These are phyloP conservation scores for Perithous albicinctus DNA, from an alignment of 2,888 invertebrate species.

Conservation along the genomic window DNA sequence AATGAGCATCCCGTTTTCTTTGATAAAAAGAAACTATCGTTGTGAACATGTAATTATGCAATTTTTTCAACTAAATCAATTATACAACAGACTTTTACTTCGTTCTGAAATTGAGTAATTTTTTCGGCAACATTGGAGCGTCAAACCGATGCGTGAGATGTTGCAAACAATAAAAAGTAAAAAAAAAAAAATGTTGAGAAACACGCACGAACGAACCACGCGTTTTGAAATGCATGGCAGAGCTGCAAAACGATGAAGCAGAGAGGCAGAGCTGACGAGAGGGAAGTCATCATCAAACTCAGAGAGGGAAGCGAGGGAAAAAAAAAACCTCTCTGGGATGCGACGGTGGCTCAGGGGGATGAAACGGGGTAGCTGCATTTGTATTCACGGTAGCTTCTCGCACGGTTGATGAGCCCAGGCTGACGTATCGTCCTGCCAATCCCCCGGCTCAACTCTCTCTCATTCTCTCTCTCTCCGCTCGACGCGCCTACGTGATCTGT, in stretches of 20 bases:
- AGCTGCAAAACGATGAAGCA: slow-evolving; percentile 30
- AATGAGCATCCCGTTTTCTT: no score
- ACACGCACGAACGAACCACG: background rate
- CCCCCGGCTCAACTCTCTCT: slow-evolving; percentile 44
- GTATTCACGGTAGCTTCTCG: slow-evolving; percentile 78
- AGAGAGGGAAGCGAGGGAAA: slow-evolving; percentile 50
- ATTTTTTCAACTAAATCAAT: no score
- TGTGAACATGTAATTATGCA: no score
- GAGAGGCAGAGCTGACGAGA: slow-evolving; percentile 32
- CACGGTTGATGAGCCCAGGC: slow-evolving; percentile 77
- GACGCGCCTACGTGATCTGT: slow-evolving; percentile 70
- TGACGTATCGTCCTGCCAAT: slow-evolving; percentile 73
- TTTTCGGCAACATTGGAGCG: background rate
- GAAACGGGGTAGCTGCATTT: slow-evolving; percentile 71
- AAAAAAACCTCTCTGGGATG: slow-evolving; percentile 39
- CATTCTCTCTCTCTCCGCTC: slow-evolving; percentile 43
- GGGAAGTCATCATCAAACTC: slow-evolving; percentile 45
- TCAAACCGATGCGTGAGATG: background rate
- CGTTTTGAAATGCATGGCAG: slow-evolving; percentile 28
- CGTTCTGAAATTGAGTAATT: background rate
- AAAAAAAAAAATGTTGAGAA: background rate
- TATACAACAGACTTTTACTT: no score
- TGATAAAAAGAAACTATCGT: no score
- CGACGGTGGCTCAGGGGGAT: slow-evolving; percentile 57
- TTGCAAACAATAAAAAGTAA: background rate